Conservation (phyloP, 1,140 invertebrate species). For the Asobara japonica region DNA sequence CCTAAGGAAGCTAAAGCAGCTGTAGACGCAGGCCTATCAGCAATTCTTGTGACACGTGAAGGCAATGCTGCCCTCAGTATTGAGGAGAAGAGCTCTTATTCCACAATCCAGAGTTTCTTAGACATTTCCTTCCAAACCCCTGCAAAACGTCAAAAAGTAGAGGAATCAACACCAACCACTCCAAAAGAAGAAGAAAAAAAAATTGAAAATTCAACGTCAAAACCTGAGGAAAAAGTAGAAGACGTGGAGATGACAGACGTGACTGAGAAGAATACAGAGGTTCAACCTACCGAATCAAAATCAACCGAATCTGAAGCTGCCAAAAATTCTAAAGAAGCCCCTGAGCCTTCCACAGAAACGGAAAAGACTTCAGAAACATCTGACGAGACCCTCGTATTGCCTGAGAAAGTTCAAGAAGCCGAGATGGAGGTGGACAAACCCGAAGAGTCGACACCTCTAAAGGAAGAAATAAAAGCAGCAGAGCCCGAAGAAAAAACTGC, state of each 20-base stretch:
- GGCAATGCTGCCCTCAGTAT: constrained; percentile 78
- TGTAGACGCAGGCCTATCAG: constrained; percentile 74
- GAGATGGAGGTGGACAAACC: no score
- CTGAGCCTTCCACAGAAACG: no score
- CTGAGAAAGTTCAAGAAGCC: no score
- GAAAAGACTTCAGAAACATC: no score
- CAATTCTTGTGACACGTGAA: constrained; percentile 77
- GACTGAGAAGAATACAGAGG: constrained; percentile 35
- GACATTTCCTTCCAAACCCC: constrained; percentile 62
- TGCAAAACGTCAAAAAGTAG: constrained; percentile 60
- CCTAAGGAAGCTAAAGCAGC: constrained; percentile 86
- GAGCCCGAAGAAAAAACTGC: no score
- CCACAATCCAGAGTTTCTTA: constrained; percentile 69
- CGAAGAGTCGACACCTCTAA: no score
- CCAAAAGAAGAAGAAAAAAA: constrained; percentile 39
- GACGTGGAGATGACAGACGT: constrained; percentile 47
- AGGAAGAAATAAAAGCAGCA: no score
- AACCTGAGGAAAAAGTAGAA: constrained; percentile 54
- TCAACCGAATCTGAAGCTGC: no score
- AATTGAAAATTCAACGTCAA: neutral
- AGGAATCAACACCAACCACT: constrained; percentile 37
- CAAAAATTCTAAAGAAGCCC: no score
- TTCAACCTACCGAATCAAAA: constrained; percentile 10
- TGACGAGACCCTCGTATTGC: no score
- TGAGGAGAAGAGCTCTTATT: constrained; percentile 70